Percentiles rank a stretch among this genome's conserved stretches.
phyloP scores from a whole-genome alignment of 2,797 vertebrate species.

The Scleropages formosus region DNA sequence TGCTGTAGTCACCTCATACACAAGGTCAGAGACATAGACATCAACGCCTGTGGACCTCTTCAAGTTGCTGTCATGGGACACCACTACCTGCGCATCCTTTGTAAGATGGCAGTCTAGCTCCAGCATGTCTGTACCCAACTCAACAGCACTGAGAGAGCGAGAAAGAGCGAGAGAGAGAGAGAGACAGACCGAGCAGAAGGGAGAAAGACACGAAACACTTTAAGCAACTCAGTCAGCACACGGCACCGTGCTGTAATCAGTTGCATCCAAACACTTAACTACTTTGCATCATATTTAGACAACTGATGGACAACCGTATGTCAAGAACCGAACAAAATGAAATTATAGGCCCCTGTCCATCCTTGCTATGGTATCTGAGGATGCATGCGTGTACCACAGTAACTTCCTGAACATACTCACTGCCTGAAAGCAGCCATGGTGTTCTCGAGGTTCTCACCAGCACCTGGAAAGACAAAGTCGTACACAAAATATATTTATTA shows the following conservation, averaged over 20 bases:
- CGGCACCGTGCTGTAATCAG: no score
- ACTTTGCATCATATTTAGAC: no score
- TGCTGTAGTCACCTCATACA: conserved; percentile 79
- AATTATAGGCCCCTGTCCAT: not conserved
- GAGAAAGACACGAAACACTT: not conserved
- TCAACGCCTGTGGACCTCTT: conserved; percentile 82
- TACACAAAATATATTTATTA: no score
- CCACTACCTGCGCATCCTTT: conserved; percentile 91
- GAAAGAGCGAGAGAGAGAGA: not conserved
- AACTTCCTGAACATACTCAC: conserved; percentile 69
- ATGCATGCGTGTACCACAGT: not conserved
- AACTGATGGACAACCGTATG: not conserved
- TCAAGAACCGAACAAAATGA: not conserved
- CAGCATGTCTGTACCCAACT: conserved; percentile 92
- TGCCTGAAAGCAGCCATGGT: conserved; percentile 95
- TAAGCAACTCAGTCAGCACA: no score
- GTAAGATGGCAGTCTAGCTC: conserved; percentile 96
- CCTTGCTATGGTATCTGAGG: not conserved
- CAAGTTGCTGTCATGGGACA: conserved; percentile 88
- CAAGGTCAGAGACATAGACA: conserved; percentile 76
- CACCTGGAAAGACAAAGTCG: conserved; percentile 68
- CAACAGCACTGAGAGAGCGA: conserved; percentile 77
- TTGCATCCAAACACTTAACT: not conserved
- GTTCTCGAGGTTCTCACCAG: conserved; percentile 96
- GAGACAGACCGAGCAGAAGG: not conserved